Evolutionary conservation across 2,797 vertebrate genomes (phyloP), one percentile per base, ranked within the genome.

Genomic region (Mastacembelus armatus): DNA sequence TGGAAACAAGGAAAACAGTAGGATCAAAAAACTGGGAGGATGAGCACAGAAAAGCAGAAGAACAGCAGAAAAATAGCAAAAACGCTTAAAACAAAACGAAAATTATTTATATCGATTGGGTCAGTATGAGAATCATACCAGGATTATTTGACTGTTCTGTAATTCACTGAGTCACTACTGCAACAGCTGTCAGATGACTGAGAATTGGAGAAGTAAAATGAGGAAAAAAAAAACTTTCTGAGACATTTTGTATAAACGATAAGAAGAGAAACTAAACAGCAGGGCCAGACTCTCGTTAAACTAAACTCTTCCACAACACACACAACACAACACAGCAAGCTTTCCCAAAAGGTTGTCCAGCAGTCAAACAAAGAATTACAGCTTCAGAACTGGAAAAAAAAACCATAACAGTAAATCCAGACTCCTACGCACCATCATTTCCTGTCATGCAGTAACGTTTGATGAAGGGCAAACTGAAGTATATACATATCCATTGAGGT

Each of bases 391-490:
- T 40, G 54, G 56, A 14, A 66, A 27, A 48, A 10, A 35, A 42
- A 26, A 61, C 35, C 52, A 58, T 35, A 40, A 52, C 7, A 63
- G 26, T 33, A 48, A 68, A 56, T 65, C 33, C 43, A 3, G 55
- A 73, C 64, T 75, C 57, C 64, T 70, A 49, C 71, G 61, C 68
- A 65, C 21, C 44, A 63, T 27, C 0, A 52, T 60, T 74, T 71
- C 44, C 68, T 49, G 54, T 82, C 35, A 51, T 35, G 19, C 18
- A 40, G 43, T 62, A 63, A 33, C 36, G 30, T 54, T 61, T 47
- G 9, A 70, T 18, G 36, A 64, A 63, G 52, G 67, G 48, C 70
- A 55, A 80, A 52, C 63, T 64, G 32, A 58, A 77, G 66, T 73
- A 63, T 64, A 42, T 3, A n/a, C 33, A 69, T 30, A 58, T 58